Conservation (phyloP, 1,140 invertebrate species). For the Anastrepha ludens region DNA sequence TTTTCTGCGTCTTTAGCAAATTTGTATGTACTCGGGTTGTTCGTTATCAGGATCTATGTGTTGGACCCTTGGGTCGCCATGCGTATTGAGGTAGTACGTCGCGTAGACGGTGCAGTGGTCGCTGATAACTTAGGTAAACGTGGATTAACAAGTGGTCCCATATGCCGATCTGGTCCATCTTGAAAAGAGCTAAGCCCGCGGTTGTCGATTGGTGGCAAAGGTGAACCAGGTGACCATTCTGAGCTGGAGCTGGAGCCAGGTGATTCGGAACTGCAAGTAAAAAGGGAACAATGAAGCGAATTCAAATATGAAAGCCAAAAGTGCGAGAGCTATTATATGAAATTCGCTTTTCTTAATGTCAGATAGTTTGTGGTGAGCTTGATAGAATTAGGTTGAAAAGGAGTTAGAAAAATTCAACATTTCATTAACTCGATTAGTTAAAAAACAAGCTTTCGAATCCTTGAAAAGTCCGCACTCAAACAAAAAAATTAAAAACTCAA, state of each 20-base stretch:
- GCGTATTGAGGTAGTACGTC: conserved; percentile 23
- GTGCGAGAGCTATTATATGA: too few species aligned
- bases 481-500: too few species aligned
- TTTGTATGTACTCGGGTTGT: neutral
- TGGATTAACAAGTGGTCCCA: conserved; percentile 71
- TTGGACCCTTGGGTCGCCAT: neutral
- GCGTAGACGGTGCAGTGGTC: conserved; percentile 53
- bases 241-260: conserved; percentile 73
- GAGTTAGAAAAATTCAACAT: too few species aligned
- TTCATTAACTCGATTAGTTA: too few species aligned
- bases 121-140: conserved; percentile 67
- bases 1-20: neutral
- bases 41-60: neutral
- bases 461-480: too few species aligned
- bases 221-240: conserved; percentile 72
- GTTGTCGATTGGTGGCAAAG: conserved; percentile 67
- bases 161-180: conserved; percentile 67
- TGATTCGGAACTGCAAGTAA: conserved; percentile 66
- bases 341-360: too few species aligned
- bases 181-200: conserved; percentile 56
- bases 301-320: too few species aligned
- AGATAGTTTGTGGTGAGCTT: too few species aligned
- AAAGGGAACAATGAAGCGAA: too few species aligned
- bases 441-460: neutral
- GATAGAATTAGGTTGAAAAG: too few species aligned